Conservation (phyloP, 92 coral and sea anemone species). For the Phymanthus crucifer region DNA sequence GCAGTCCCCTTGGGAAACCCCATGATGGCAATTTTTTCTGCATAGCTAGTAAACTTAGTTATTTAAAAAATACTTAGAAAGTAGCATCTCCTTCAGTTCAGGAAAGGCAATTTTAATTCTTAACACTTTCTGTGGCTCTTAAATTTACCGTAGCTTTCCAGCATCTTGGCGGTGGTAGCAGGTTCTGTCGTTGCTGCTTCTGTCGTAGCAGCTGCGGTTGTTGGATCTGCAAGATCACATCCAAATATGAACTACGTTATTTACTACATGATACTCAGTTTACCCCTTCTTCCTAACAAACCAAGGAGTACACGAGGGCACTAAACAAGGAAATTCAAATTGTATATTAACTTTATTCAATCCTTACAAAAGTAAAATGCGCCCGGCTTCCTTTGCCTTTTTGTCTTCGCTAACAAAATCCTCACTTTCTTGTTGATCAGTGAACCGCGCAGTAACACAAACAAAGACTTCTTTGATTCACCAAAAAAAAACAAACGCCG, state of each 20-base stretch:
- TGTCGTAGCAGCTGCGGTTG: not conserved
- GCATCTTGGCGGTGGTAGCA: slow-evolving; percentile 4
- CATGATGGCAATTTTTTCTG: no score
- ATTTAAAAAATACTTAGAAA: no score
- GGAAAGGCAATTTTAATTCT: not conserved
- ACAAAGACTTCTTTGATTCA: slow-evolving; percentile 5
- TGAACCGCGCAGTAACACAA: not conserved
- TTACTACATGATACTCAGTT: no score
- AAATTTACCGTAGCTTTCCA: not conserved
- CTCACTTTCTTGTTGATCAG: not conserved
- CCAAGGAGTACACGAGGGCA: no score
- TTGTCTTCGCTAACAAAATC: not conserved
- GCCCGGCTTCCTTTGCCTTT: not conserved
- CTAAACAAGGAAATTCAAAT: no score
- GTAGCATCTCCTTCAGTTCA: not conserved
- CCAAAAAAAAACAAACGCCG: not conserved
- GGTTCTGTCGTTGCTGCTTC: slow-evolving; percentile 12
- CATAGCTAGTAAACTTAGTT: no score
- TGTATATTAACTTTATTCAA: no score
- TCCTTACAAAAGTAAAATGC: no score
- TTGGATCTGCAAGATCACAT: not conserved
- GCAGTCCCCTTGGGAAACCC: no score
- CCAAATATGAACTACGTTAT: not conserved
- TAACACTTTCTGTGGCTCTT: not conserved
- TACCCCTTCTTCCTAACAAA: no score